phyloP scores from a whole-genome alignment of 2,888 invertebrate species.

The Acrobasis consociella region DNA sequence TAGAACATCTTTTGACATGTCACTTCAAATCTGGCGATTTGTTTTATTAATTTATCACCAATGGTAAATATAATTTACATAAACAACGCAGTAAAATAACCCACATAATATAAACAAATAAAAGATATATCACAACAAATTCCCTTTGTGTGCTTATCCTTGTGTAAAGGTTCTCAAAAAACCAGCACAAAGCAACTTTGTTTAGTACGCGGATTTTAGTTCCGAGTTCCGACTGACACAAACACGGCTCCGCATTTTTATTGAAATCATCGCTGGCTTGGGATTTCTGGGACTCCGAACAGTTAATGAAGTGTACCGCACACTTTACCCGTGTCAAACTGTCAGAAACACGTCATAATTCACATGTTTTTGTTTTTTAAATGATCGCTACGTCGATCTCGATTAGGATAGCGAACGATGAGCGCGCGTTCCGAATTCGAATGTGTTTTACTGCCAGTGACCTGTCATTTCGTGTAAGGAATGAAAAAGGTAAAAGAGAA shows the following conservation, averaged over 20 bases:
- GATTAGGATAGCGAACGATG: slow-evolving; percentile 53
- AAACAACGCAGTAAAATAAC: slow-evolving; percentile 37
- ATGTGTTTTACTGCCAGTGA: slow-evolving; percentile 36
- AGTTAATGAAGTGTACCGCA: slow-evolving; percentile 73
- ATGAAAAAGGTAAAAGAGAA: slow-evolving; percentile 65
- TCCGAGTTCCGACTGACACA: slow-evolving; percentile 39
- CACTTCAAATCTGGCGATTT: too few species aligned
- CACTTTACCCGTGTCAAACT: slow-evolving; percentile 76
- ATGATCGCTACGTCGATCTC: slow-evolving; percentile 59
- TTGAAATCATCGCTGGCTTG: slow-evolving; percentile 41
- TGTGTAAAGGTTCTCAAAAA: slow-evolving; percentile 40
- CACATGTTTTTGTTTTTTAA: slow-evolving; percentile 61
- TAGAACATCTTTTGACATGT: too few species aligned
- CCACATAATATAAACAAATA: slow-evolving; percentile 30
- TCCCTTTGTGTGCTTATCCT: slow-evolving; percentile 44
- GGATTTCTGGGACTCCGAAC: slow-evolving; percentile 54
- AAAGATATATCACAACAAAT: slow-evolving; percentile 34
- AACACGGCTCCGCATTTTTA: slow-evolving; percentile 39
- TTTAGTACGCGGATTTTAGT: slow-evolving; percentile 36
- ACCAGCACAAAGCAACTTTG: slow-evolving; percentile 33
- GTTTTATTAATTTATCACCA: too few species aligned
- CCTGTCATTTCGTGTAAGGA: slow-evolving; percentile 59
- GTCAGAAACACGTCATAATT: slow-evolving; percentile 77
- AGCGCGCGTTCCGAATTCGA: slow-evolving; percentile 40
- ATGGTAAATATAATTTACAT: slow-evolving; percentile 17